These are phyloP conservation scores for Lysandra bellargus DNA, from an alignment of 2,888 invertebrate species.

Conservation along the genomic window DNA sequence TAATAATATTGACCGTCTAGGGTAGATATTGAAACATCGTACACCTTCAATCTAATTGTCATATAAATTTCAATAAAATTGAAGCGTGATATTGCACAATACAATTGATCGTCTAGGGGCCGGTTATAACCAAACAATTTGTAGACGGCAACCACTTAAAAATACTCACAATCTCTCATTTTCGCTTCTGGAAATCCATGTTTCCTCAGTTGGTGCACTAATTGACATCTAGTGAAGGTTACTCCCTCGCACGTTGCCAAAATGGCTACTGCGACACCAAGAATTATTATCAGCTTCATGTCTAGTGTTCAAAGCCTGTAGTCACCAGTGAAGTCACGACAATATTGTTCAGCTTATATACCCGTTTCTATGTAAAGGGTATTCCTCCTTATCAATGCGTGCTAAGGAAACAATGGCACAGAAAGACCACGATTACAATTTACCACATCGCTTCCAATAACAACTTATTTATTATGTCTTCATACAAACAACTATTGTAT, in stretches of 20 bases:
- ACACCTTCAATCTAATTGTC: too few species aligned
- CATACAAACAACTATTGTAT: not conserved
- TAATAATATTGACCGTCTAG: too few species aligned
- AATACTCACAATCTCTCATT: slow-evolving; percentile 51
- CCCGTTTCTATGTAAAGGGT: not conserved
- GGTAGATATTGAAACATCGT: too few species aligned
- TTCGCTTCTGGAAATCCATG: slow-evolving; percentile 53
- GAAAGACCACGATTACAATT: not conserved
- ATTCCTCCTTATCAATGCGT: slow-evolving; percentile 19
- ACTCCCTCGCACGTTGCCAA: slow-evolving; percentile 42
- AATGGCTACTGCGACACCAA: slow-evolving; percentile 22
- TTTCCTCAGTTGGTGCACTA: slow-evolving; percentile 40
- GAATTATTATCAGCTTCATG: slow-evolving; percentile 26
- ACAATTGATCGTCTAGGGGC: too few species aligned
- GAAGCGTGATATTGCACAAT: not conserved
- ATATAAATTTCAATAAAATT: too few species aligned
- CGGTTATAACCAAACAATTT: slow-evolving; percentile 34
- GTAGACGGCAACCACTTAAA: slow-evolving; percentile 1
- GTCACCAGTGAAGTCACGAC: not conserved
- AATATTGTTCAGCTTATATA: not conserved
- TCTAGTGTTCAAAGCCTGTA: not conserved
- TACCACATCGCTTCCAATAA: not conserved
- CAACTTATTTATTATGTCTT: not conserved
- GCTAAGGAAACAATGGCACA: not conserved
- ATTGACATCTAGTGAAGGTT: slow-evolving; percentile 36